These are phyloP conservation scores for Catocala sponsa DNA, from an alignment of 2,888 invertebrate genomes.

Conservation along the genomic window DNA sequence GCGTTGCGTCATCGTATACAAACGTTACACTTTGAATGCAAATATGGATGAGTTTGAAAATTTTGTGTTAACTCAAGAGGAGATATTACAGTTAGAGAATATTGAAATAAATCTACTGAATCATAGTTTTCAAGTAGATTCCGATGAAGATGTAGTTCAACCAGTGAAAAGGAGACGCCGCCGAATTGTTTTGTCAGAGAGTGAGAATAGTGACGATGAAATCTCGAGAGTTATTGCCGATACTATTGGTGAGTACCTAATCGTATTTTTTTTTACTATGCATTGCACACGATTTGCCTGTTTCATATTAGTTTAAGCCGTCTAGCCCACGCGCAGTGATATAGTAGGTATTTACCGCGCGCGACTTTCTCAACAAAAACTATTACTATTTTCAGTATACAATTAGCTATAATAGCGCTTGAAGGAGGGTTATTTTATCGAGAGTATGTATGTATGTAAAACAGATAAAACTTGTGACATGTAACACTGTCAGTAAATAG, in stretches of 20 bases:
- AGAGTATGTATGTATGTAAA: too few relatives aligned
- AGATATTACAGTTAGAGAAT: not conserved
- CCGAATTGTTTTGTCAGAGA: not conserved
- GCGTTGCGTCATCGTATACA: not conserved
- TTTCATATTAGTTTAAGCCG: too few relatives aligned
- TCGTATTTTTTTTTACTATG: too few relatives aligned
- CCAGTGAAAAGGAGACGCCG: not conserved
- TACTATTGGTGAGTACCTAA: not conserved
- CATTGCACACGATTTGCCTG: too few relatives aligned
- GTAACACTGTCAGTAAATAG: too few relatives aligned
- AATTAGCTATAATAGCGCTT: too few relatives aligned
- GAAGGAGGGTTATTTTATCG: too few relatives aligned
- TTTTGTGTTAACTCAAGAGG: conserved; percentile 1
- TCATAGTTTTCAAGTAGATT: conserved; percentile 1
- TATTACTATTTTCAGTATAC: too few relatives aligned
- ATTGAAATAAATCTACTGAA: conserved; percentile 2
- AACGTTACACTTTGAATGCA: not conserved
- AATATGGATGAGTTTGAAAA: not conserved
- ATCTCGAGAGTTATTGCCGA: not conserved
- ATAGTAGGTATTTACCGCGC: too few relatives aligned
- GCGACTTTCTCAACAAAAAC: too few relatives aligned
- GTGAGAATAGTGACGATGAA: conserved; percentile 2
- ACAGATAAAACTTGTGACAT: too few relatives aligned
- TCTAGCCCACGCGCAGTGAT: too few relatives aligned
- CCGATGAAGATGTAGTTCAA: not conserved